Evolutionary conservation across 1,140 invertebrate species (phyloP).

Genomic region (Hormaphis cornu): DNA sequence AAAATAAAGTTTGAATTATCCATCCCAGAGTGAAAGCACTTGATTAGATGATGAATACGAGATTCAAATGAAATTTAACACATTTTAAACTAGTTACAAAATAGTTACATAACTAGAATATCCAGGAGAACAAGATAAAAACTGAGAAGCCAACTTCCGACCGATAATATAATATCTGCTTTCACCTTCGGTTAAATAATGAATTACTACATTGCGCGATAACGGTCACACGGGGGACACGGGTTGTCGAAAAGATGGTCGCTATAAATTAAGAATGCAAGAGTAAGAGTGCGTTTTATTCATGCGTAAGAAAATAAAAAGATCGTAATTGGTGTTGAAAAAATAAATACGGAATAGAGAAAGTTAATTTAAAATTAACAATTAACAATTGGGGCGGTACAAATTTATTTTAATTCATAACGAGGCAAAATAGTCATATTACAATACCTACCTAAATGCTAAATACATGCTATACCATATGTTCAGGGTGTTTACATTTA

Average conservation of each 20-base stretch:
- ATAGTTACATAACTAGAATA: neutral
- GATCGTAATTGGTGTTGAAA: too few relatives aligned
- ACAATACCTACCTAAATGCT: too few relatives aligned
- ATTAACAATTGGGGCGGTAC: too few relatives aligned
- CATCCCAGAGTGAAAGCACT: neutral
- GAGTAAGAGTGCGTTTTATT: neutral
- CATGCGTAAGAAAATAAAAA: neutral
- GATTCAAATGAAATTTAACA: neutral
- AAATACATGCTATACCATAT: too few relatives aligned
- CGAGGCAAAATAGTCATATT: too few relatives aligned
- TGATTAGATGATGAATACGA: neutral
- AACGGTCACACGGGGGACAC: too few relatives aligned
- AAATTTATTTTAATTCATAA: too few relatives aligned
- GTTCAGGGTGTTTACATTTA: too few relatives aligned
- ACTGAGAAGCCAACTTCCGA: neutral
- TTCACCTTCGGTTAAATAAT: constrained; percentile 9
- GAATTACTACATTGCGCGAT: neutral
- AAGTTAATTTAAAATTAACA: too few relatives aligned
- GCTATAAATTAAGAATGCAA: neutral
- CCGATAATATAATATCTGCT: neutral
- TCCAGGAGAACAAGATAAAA: neutral
- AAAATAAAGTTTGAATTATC: neutral
- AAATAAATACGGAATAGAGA: too few relatives aligned
- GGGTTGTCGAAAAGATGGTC: neutral
- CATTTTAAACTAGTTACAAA: neutral